Percentiles rank a stretch among this genome's conserved stretches.
phyloP scores from a whole-genome alignment of 2,888 invertebrate species.

The Lepetodrilus schrolli region DNA sequence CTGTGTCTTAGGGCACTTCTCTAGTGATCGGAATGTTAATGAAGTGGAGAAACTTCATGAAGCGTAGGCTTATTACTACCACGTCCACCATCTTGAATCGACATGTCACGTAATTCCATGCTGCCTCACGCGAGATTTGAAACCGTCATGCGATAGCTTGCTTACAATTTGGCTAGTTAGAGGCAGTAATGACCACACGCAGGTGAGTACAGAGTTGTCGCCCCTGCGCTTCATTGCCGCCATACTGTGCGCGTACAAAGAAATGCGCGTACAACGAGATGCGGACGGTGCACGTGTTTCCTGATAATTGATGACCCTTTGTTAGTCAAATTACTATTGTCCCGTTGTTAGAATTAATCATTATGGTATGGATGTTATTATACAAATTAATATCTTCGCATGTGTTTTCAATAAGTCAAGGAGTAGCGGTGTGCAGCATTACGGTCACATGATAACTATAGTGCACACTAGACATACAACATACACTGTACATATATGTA shows the following conservation, averaged over 20 bases:
- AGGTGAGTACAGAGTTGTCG: background rate
- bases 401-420: too few species aligned
- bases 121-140: conserved; percentile 6
- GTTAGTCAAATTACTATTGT: too few species aligned
- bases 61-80: conserved; percentile 10
- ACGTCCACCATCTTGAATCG: background rate
- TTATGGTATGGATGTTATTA: too few species aligned
- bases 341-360: too few species aligned
- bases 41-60: background rate
- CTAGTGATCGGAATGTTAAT: conserved; percentile 24
- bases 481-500: too few species aligned
- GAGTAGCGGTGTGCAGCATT: too few species aligned
- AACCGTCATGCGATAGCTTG: background rate
- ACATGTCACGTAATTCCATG: background rate
- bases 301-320: conserved; percentile 3
- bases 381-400: too few species aligned
- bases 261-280: background rate
- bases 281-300: conserved; percentile 1
- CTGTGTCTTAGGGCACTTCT: conserved; percentile 12
- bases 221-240: background rate
- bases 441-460: too few species aligned
- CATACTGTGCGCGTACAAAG: background rate
- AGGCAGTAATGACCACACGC: background rate
- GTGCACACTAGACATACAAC: too few species aligned
- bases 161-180: background rate